phyloP scores from a whole-genome alignment of 2,797 vertebrate species.

The Clarias platycephalus region DNA sequence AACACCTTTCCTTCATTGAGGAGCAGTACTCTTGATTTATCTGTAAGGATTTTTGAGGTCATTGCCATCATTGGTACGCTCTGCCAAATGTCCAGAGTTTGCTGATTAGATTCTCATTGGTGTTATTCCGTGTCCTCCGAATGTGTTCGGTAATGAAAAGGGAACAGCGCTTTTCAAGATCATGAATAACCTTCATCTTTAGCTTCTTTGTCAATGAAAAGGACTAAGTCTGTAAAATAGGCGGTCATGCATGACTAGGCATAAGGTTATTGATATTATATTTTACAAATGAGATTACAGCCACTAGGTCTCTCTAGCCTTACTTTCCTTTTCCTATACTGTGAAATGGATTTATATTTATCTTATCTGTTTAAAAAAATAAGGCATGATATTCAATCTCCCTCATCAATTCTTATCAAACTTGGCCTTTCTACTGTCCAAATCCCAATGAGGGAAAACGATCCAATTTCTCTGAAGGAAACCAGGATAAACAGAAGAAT shows the following conservation, averaged over 20 bases:
- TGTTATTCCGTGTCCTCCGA: neutral
- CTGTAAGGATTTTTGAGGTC: slow-evolving; percentile 35
- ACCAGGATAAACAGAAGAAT: neutral
- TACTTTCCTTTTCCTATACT: neutral
- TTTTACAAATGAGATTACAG: slow-evolving; percentile 11
- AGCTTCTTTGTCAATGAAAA: slow-evolving; percentile 7
- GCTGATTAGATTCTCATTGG: slow-evolving; percentile 7
- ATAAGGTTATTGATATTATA: slow-evolving; percentile 16
- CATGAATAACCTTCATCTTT: neutral
- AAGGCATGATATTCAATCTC: neutral
- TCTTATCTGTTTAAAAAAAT: neutral
- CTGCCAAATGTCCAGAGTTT: neutral
- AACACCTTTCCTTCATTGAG: slow-evolving; percentile 3
- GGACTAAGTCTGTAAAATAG: neutral
- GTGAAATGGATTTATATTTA: neutral
- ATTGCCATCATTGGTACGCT: neutral
- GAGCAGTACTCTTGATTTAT: slow-evolving; percentile 38
- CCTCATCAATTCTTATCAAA: neutral
- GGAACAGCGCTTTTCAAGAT: neutral
- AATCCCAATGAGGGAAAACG: neutral
- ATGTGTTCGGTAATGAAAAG: slow-evolving; percentile 4
- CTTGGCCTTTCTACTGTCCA: neutral
- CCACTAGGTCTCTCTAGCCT: neutral
- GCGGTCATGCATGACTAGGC: neutral
- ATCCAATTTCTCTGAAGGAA: neutral